Conservation (phyloP, 2,797 vertebrate species). For the Limosa lapponica region DNA sequence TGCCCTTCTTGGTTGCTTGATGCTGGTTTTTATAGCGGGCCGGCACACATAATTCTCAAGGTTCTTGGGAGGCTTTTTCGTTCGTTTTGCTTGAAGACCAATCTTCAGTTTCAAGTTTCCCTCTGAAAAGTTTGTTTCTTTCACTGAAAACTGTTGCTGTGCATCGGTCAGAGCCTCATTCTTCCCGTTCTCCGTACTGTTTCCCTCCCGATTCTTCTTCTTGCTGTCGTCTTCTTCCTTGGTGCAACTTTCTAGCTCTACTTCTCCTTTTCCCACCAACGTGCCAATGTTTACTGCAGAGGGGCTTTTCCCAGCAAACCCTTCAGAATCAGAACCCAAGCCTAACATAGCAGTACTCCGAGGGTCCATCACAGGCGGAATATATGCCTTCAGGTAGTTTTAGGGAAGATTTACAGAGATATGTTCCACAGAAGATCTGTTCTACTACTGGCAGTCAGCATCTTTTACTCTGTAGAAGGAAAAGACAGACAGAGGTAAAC, state of each 20-base stretch:
- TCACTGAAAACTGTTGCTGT: constrained; percentile 92
- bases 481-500: neutral
- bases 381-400: constrained; percentile 56
- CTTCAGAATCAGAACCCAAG: constrained; percentile 81
- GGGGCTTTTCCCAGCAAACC: constrained; percentile 80
- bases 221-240: constrained; percentile 76
- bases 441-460: constrained; percentile 70
- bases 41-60: constrained; percentile 98
- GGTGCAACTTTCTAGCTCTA: constrained; percentile 50
- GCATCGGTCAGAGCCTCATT: constrained; percentile 53
- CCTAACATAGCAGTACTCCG: constrained; percentile 84
- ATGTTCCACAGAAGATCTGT: constrained; percentile 58
- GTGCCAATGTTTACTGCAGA: constrained; percentile 63
- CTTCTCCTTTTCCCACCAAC: constrained; percentile 73
- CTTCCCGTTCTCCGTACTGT: neutral
- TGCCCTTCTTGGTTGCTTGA: constrained; percentile 78
- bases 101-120: constrained; percentile 92
- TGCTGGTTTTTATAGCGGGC: constrained; percentile 94
- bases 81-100: constrained; percentile 92
- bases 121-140: constrained; percentile 92
- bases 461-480: constrained; percentile 65
- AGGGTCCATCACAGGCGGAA: constrained; percentile 83
- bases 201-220: constrained; percentile 62
- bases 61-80: constrained; percentile 98
- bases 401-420: constrained; percentile 63